phyloP scores from a whole-genome alignment of 2,888 invertebrate genomes.

The Leptinotarsa peninsularis region DNA sequence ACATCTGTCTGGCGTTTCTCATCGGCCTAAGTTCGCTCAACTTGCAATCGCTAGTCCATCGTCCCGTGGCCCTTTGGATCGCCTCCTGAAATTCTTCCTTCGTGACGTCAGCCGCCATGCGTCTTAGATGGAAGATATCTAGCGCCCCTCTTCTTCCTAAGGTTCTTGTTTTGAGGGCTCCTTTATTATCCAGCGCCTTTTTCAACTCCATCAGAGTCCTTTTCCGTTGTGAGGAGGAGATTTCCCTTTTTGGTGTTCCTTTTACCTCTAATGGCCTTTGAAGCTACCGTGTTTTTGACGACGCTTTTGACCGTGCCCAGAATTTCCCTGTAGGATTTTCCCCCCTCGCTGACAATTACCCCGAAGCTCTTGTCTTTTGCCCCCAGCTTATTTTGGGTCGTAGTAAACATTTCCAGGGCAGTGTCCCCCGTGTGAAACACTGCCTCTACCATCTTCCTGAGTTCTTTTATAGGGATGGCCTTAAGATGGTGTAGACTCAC shows the following conservation, averaged over 20 bases:
- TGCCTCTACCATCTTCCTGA: conserved; percentile 4
- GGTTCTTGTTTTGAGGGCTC: neutral
- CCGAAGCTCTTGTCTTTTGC: neutral
- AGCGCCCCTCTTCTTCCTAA: neutral
- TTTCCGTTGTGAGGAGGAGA: conserved; percentile 6
- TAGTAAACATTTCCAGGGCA: neutral
- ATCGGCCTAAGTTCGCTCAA: neutral
- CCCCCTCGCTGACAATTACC: neutral
- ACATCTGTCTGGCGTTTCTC: neutral
- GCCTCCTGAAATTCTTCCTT: neutral
- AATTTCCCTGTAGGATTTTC: neutral
- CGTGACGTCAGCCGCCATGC: conserved; percentile 1
- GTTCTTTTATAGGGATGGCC: neutral
- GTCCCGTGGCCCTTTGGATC: neutral
- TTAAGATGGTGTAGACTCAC: neutral
- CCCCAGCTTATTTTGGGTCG: neutral
- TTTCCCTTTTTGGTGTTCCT: conserved; percentile 19
- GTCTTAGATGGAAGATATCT: conserved; percentile 4
- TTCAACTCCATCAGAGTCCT: neutral
- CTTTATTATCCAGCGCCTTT: neutral
- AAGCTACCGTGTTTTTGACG: neutral
- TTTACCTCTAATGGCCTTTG: conserved; percentile 3
- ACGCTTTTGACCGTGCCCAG: neutral
- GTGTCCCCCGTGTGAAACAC: neutral
- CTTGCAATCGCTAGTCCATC: neutral